Evolutionary conservation across 2,888 invertebrate species (phyloP).

Genomic region (Acanthococcus lagerstroemiae): DNA sequence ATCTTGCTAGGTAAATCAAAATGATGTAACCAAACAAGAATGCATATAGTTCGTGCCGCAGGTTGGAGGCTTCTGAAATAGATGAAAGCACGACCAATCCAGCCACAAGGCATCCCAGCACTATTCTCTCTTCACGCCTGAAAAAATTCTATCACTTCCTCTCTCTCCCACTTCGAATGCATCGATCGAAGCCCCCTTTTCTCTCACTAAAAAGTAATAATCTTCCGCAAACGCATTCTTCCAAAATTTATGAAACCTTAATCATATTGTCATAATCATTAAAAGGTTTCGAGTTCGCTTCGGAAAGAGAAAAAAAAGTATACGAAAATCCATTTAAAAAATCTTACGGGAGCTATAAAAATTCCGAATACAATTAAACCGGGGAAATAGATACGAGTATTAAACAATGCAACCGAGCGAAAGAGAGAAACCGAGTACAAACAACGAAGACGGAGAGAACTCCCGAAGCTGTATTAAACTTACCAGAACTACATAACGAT

Average conservation of each 20-base stretch:
- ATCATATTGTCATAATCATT: constrained; percentile 30
- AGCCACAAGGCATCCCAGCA: no score
- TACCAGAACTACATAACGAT: constrained; percentile 28
- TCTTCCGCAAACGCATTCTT: constrained; percentile 12
- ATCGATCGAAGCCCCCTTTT: no score
- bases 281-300: constrained; percentile 7
- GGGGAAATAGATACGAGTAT: constrained; percentile 25
- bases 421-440: not conserved
- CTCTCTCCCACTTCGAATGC: no score
- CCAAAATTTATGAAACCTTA: constrained; percentile 30
- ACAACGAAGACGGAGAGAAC: not conserved
- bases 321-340: constrained; percentile 28
- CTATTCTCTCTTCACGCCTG: no score
- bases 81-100: no score
- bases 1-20: no score
- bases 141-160: no score
- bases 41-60: no score
- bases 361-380: constrained; percentile 30
- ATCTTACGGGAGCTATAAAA: constrained; percentile 31
- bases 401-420: not conserved
- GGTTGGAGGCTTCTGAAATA: no score
- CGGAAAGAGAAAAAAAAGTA: not conserved
- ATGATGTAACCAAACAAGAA: no score
- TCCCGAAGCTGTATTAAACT: constrained; percentile 24
- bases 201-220: no score